A percentile compares a stretch with the other conserved stretches of the same genome.
Conservation (phyloP, 2,888 invertebrate species). For the Seladonia tumulorum region DNA sequence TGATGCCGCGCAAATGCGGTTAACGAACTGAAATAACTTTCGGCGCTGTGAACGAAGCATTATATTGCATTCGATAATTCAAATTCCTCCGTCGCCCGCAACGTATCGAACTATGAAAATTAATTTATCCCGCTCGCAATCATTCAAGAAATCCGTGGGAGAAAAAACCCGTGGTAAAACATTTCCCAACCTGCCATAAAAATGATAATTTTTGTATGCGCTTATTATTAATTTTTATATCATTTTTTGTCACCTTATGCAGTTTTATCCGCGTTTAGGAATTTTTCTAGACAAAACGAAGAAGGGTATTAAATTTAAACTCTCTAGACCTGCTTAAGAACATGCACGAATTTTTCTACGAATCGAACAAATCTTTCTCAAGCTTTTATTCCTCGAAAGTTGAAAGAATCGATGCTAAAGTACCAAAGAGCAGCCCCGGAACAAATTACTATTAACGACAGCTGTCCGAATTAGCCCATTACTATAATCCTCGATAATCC, state of each 20-base stretch:
- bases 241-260: too few relatives aligned
- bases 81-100: background rate
- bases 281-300: too few relatives aligned
- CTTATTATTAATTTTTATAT: too few relatives aligned
- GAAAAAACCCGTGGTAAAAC: background rate
- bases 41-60: background rate
- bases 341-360: too few relatives aligned
- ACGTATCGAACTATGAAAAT: background rate
- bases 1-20: background rate
- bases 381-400: background rate
- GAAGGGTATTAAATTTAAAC: too few relatives aligned
- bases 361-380: too few relatives aligned
- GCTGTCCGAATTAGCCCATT: background rate
- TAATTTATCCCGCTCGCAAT: background rate
- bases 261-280: too few relatives aligned
- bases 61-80: background rate
- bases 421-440: background rate
- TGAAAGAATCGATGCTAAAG: background rate
- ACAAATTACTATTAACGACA: background rate
- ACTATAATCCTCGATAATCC: background rate
- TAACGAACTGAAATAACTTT: slow-evolving; percentile 7
- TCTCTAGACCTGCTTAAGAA: too few relatives aligned
- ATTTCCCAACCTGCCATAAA: background rate
- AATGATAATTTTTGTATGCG: background rate
- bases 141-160: background rate